Conservation (phyloP, 2,888 invertebrate species). For the Meta bourneti region DNA sequence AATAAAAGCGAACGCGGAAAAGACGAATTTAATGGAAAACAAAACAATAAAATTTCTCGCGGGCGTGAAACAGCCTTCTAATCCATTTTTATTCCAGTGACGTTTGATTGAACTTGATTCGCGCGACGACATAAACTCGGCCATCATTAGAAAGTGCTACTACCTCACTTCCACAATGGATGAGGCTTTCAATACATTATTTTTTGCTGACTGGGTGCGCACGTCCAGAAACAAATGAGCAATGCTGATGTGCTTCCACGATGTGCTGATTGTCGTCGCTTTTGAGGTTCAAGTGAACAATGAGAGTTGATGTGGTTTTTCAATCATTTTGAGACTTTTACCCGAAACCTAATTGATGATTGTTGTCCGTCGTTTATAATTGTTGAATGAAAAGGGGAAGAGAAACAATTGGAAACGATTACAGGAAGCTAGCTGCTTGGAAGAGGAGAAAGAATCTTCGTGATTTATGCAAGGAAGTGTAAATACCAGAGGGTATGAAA, state of each 20-base stretch:
- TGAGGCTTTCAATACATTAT: conserved; percentile 17
- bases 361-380: neutral
- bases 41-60: conserved; percentile 20
- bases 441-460: too few species aligned
- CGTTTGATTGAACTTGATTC: conserved; percentile 32
- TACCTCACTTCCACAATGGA: conserved; percentile 6
- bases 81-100: neutral
- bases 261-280: neutral
- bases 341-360: neutral
- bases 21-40: neutral
- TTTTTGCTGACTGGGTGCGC: neutral
- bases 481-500: too few species aligned
- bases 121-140: neutral
- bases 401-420: too few species aligned
- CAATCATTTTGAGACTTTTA: neutral
- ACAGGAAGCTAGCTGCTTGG: too few species aligned
- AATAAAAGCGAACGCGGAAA: neutral
- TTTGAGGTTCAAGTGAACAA: neutral
- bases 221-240: neutral
- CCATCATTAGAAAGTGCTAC: conserved; percentile 44
- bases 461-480: too few species aligned
- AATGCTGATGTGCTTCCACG: neutral
- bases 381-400: neutral
- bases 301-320: neutral
- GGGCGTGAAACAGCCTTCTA: conserved; percentile 19